Base-by-base conservation (phyloP, 1,140 invertebrate genomes). In the Drosophila oshimai region DNA sequence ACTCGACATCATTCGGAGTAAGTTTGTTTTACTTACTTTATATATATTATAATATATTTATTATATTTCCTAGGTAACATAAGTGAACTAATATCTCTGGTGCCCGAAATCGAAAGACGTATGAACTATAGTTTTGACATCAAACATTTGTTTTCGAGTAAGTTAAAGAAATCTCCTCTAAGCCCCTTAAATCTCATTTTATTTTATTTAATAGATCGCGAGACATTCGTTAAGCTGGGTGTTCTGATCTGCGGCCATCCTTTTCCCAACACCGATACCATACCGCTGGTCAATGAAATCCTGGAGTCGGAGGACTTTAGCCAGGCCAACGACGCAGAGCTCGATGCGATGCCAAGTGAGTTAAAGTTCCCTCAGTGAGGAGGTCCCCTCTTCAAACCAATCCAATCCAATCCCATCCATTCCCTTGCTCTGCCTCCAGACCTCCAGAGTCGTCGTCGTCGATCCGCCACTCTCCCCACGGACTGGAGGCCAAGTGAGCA, bases 301-400 rank as follows among this genome's bases (percentile, higher is more conserved):
- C 77, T 93, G 0, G 91, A 91, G 36, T 88, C 92, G 0, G 89
- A 93, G 50, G 94, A 94, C 62, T 92, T 92, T 17, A 92, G 91
- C 37, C 89, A 88, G 18, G 49, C 68, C 1, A 90, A 89, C 22
- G 76, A 91, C 4, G 83, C 91, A 1, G 92, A 92, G 6, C 92
- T 94, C n/a, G 88, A 93, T 26, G 92, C 92, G 0, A 83, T 94
- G 67, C 94, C 94, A 12, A 94, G 94, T 94, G 77, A 91, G 92
- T 80, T 17, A 1, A 12, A 17, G n/a, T n/a, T n/a, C 2, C 13
- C 13, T 15, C 3, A 4, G 0, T 5, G 12, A 5, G 5, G 36
- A n/a, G 24, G 12, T 6, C 13, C 0, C 3, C 26, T 10, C 3
- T n/a, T 22, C 1, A 18, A 22, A 22, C 9, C 6, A 46, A 33